Conservation (phyloP, 2,888 invertebrate genomes). For the Chrysolina haemoptera region DNA sequence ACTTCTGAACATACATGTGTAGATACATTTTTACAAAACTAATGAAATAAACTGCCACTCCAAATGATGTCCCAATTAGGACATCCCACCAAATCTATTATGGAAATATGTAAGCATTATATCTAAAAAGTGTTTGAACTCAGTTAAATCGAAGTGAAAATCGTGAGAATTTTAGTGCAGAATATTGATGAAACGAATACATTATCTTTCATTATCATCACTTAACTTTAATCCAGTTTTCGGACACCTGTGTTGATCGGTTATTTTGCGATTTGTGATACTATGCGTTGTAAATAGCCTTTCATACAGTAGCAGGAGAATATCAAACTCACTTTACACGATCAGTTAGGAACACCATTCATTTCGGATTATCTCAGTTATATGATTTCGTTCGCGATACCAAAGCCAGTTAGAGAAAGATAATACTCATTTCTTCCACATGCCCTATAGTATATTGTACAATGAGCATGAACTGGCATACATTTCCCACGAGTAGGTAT, state of each 20-base stretch:
- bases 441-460: too few species aligned
- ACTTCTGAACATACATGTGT: conserved; percentile 1
- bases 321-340: too few species aligned
- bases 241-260: background rate
- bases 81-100: background rate
- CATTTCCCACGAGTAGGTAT: too few species aligned
- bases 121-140: background rate
- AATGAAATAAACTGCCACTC: background rate
- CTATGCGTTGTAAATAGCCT: background rate
- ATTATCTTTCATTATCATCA: background rate
- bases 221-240: conserved; percentile 2
- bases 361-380: too few species aligned
- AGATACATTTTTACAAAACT: background rate
- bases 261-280: background rate
- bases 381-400: too few species aligned
- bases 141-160: background rate
- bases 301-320: background rate
- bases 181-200: background rate
- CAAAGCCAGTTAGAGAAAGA: too few species aligned
- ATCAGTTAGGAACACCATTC: too few species aligned
- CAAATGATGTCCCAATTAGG: background rate
- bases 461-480: too few species aligned
- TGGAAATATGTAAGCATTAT: background rate
- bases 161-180: background rate
- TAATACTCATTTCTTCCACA: too few species aligned